Conservation (phyloP, 2,113 vertebrate genomes). For the Bambusicola thoracicus region DNA sequence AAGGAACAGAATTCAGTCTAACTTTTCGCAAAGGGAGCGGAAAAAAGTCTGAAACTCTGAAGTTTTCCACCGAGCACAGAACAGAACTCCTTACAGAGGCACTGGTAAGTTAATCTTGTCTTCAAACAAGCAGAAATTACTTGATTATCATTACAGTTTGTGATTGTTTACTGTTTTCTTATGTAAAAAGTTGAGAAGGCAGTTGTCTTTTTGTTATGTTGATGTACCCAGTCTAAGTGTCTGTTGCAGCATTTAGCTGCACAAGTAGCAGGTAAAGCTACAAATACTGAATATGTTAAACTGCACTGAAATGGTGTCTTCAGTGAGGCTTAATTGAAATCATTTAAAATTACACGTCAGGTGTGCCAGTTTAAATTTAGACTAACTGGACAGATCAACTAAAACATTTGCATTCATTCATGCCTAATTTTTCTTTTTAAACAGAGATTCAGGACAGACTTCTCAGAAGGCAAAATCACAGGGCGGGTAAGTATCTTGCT, state of each 20-base stretch:
- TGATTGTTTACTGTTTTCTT: background rate
- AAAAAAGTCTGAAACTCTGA: constrained; percentile 97
- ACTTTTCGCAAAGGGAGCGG: constrained; percentile 97
- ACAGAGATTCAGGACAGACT: constrained; percentile 98
- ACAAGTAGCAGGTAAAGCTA: background rate
- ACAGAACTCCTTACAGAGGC: constrained; percentile 98
- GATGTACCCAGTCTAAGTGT: background rate
- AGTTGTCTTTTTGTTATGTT: background rate
- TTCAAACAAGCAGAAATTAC: background rate
- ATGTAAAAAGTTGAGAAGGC: background rate
- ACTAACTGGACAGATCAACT: background rate
- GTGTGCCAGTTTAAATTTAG: background rate
- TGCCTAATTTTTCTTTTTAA: constrained; percentile 24
- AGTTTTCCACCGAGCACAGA: constrained; percentile 98
- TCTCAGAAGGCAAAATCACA: constrained; percentile 98
- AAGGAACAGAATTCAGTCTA: constrained; percentile 97
- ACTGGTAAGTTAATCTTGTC: constrained; percentile 82
- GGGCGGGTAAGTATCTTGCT: constrained; percentile 89
- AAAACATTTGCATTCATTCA: constrained; percentile 2
- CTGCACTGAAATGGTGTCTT: background rate
- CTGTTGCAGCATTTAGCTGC: background rate
- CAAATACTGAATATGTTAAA: background rate
- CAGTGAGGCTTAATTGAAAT: background rate
- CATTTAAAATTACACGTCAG: background rate
- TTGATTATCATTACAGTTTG: background rate